Evolutionary conservation across 2,113 vertebrate genomes (phyloP), one percentile per base, ranked within the genome.

Genomic region (Trochalopteron elliotii): DNA sequence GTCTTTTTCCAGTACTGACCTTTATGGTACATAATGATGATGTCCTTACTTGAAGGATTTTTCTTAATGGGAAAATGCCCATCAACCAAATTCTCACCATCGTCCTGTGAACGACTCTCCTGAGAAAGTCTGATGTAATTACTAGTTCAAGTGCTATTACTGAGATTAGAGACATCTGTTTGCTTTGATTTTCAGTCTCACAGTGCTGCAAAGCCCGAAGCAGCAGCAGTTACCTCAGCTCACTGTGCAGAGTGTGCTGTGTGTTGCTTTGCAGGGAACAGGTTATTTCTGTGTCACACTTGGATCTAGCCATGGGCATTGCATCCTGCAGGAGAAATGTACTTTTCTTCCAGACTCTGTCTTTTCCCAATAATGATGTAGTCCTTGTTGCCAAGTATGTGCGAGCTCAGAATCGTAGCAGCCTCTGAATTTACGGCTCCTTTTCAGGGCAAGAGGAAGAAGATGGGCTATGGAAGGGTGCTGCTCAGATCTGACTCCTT

Each of bases 121-220:
- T 45, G 72, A 65, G 77, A 94, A 74, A 39, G 27, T 60, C 69
- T 75, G 56, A 79, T 68, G 39, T 79, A 78, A 63, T 83, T 82
- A 63, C 45, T 44, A 50, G 40, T 85, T 85, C 47, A 70, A 59
- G 47, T 70, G 60, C 33, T 84, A 5, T 45, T 84, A 39, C 35
- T 0, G 2, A 74, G 69, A 68, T 64, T 8, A 7, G 44, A 82
- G 28, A 50, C 16, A 15, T 86, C 39, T 69, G 56, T 85, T 84
- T 79, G 55, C 67, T 90, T 94, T 91, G 44, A 57, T 86, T 78
- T 76, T 61, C 42, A 31, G 47, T 60, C 70, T 77, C 86, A 10
- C 20, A 30, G 2, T 5, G 4, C 64, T 56, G 59, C 15, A 8
- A 50, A 78, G 47, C 44, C 56, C 33, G 8, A 21, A 63, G 92